A percentile compares a stretch with the other conserved stretches of the same genome.
These are phyloP conservation scores for Menidia beryllina DNA, from an alignment of 2,113 vertebrate genomes.

Conservation along the genomic window DNA sequence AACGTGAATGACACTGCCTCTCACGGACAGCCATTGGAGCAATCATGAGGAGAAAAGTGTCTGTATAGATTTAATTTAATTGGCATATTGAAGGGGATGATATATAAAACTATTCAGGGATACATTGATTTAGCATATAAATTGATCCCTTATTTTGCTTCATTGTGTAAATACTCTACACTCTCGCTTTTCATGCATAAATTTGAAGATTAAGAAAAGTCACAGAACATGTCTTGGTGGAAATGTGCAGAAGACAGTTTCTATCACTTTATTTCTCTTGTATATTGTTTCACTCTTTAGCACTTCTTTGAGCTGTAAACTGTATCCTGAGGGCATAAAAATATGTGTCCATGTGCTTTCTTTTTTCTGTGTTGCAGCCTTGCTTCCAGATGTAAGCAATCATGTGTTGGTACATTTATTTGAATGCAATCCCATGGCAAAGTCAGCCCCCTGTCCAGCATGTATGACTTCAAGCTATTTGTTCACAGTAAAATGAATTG, in stretches of 20 bases:
- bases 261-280: not conserved
- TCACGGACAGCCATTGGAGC: slow-evolving; percentile 24
- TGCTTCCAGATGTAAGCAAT: too few relatives aligned
- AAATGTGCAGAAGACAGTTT: not conserved
- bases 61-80: slow-evolving; percentile 11
- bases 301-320: not conserved
- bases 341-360: not conserved
- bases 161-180: not conserved
- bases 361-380: too few relatives aligned
- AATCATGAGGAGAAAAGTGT: slow-evolving; percentile 24
- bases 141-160: not conserved
- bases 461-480: not conserved
- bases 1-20: slow-evolving; percentile 37
- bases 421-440: not conserved
- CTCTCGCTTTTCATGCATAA: not conserved
- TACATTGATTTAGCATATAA: not conserved
- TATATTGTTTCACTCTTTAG: not conserved
- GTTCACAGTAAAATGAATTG: not conserved
- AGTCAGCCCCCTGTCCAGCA: not conserved
- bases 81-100: slow-evolving; percentile 18
- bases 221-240: not conserved
- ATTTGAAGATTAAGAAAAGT: not conserved
- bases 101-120: not conserved
- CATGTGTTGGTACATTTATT: too few relatives aligned
- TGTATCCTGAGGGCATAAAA: not conserved